phyloP scores from a whole-genome alignment of 92 coral and sea anemone species.

The Siderastrea siderea region DNA sequence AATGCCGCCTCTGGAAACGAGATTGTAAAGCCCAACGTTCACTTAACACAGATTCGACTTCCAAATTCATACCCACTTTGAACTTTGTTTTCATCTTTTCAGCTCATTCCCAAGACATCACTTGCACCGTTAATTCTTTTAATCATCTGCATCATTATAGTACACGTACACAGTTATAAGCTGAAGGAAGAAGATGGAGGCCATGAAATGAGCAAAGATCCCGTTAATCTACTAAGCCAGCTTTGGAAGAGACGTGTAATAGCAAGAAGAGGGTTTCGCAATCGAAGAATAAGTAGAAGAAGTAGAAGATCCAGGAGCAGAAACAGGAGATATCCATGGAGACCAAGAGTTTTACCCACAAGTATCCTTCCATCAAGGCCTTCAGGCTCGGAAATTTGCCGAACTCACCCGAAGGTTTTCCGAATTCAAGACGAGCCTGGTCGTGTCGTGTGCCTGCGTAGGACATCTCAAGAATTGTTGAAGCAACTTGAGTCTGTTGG shows the following conservation, averaged over 20 bases:
- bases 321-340: neutral
- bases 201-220: neutral
- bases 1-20: no score
- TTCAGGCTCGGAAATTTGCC: neutral
- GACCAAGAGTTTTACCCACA: neutral
- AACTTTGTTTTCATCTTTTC: constrained; percentile 4
- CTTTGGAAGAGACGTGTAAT: neutral
- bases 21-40: no score
- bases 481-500: constrained; percentile 29
- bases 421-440: constrained; percentile 23
- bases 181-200: neutral
- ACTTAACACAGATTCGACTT: no score
- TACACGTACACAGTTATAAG: neutral
- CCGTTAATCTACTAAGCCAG: no score
- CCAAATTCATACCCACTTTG: neutral
- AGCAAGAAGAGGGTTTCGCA: neutral
- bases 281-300: neutral
- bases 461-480: constrained; percentile 19
- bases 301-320: neutral
- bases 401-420: constrained; percentile 5
- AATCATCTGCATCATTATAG: neutral
- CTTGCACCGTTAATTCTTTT: neutral
- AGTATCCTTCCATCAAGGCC: neutral
- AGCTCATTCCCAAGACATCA: neutral
- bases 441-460: constrained; percentile 15